Evolutionary conservation across 2,888 invertebrate genomes (phyloP).

Genomic region (Galeruca laticollis): DNA sequence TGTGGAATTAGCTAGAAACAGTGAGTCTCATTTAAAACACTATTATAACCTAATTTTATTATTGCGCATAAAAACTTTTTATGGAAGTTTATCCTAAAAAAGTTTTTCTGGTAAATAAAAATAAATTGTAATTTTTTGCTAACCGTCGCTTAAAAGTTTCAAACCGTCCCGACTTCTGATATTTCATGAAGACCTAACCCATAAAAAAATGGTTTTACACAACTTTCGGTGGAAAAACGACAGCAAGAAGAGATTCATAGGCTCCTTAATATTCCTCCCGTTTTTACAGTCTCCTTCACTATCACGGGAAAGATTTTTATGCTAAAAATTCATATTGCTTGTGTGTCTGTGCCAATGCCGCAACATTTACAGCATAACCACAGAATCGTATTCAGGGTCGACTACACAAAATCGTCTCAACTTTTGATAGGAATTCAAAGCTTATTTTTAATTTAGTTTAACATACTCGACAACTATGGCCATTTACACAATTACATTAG

Average conservation of each 20-base stretch:
- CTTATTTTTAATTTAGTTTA: no score
- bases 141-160: background rate
- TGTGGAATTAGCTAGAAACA: no score
- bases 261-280: slow-evolving; percentile 12
- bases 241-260: slow-evolving; percentile 8
- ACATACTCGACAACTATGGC: no score
- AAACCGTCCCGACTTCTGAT: background rate
- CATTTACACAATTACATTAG: no score
- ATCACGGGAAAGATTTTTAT: slow-evolving; percentile 17
- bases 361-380: slow-evolving; percentile 8
- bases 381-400: background rate
- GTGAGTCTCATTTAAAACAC: no score
- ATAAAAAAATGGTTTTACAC: slow-evolving; percentile 16
- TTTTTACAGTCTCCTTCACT: slow-evolving; percentile 7
- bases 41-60: no score
- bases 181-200: slow-evolving; percentile 5
- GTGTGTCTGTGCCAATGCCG: slow-evolving; percentile 19
- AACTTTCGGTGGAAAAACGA: slow-evolving; percentile 4
- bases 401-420: background rate
- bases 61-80: no score
- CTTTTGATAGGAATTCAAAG: background rate
- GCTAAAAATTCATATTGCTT: slow-evolving; percentile 19
- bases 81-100: background rate
- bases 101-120: background rate
- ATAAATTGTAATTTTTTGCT: background rate